Evolutionary conservation across 1,140 invertebrate species (phyloP).

Genomic region (Telenomus remus): DNA sequence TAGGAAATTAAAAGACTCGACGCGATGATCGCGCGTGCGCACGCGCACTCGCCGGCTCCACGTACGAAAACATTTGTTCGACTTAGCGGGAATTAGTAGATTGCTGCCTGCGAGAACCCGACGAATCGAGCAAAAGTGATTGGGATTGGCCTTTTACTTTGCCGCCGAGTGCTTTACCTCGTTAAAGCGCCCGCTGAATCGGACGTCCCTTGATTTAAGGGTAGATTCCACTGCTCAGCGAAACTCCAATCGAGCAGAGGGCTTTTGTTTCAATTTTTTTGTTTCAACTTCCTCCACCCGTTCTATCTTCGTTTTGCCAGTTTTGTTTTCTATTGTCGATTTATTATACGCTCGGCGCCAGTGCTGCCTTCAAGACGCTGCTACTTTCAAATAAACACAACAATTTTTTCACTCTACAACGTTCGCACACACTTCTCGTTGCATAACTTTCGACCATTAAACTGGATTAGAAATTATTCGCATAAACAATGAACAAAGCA

Average conservation of each 20-base stretch:
- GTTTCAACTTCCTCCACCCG: not conserved
- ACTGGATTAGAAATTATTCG: too few relatives aligned
- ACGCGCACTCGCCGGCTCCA: constrained; percentile 32
- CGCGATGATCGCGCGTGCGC: constrained; percentile 67
- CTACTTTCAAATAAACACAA: not conserved
- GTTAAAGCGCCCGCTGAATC: constrained; percentile 63
- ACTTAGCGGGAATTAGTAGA: constrained; percentile 70
- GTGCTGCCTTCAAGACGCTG: constrained; percentile 8
- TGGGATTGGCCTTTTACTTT: constrained; percentile 67
- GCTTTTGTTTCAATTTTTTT: constrained; percentile 30
- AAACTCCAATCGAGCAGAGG: constrained; percentile 35
- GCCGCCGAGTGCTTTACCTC: constrained; percentile 60
- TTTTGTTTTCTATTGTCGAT: constrained; percentile 35
- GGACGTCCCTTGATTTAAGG: constrained; percentile 61
- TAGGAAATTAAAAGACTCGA: constrained; percentile 74
- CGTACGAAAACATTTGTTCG: constrained; percentile 66
- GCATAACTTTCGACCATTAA: too few relatives aligned
- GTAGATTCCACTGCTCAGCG: constrained; percentile 29
- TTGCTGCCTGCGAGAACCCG: constrained; percentile 58
- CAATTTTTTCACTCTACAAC: too few relatives aligned
- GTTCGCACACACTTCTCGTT: too few relatives aligned
- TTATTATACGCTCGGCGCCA: constrained; percentile 17
- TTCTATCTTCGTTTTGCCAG: constrained; percentile 32
- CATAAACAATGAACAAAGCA: not conserved
- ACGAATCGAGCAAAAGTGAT: constrained; percentile 64